A percentile compares a stretch with the other conserved stretches of the same genome.
These are phyloP conservation scores for Anas bernieri DNA, from an alignment of 2,797 vertebrate genomes.

Conservation along the genomic window DNA sequence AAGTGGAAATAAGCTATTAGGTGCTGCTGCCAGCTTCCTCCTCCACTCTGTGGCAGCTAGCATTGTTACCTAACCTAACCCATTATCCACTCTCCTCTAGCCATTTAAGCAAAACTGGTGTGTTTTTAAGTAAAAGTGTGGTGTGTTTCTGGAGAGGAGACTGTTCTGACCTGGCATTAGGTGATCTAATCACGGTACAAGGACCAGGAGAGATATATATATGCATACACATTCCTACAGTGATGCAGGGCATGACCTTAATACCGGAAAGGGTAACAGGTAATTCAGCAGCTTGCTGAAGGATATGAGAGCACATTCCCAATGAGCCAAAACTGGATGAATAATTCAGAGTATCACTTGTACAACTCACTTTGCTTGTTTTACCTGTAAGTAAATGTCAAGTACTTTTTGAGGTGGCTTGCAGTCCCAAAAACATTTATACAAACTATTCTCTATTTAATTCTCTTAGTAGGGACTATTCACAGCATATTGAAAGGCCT, in stretches of 20 bases:
- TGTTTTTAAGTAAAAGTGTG: neutral
- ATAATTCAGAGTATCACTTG: conserved; percentile 4
- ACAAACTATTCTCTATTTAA: neutral
- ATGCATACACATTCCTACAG: neutral
- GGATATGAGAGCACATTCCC: neutral
- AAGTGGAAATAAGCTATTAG: neutral
- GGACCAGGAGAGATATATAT: neutral
- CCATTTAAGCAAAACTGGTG: neutral
- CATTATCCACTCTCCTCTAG: neutral
- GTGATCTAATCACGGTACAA: neutral
- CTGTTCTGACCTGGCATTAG: neutral
- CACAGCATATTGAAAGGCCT: neutral
- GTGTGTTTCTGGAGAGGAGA: neutral
- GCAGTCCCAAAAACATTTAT: neutral
- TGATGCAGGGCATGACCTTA: neutral
- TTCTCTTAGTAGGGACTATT: neutral
- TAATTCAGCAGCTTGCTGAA: neutral
- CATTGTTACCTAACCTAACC: neutral
- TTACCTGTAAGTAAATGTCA: neutral
- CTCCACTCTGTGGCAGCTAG: neutral
- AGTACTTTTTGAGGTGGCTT: neutral
- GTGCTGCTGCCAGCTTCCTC: neutral
- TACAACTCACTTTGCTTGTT: neutral
- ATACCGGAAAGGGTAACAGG: neutral
- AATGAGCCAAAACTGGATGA: neutral